Evolutionary conservation across 23 tunicate species (phyloP).

Genomic region (Ciona savignyi): DNA sequence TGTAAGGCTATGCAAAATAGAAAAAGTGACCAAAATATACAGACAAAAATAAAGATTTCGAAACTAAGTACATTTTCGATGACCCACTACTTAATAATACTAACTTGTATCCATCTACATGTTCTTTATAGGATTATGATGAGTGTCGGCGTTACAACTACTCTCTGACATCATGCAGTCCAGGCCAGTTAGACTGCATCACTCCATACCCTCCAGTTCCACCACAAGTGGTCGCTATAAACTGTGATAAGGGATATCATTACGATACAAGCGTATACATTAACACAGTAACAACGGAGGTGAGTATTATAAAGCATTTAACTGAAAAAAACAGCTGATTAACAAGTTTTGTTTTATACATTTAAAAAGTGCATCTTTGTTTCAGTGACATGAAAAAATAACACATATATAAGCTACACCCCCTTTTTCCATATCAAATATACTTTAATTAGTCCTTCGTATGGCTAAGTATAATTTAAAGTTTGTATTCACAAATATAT

Average conservation of each 20-base stretch:
- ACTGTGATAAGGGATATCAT: conserved; percentile 54
- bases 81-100: too few species aligned
- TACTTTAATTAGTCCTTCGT: too few species aligned
- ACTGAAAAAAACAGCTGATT: background rate
- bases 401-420: too few species aligned
- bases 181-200: conserved; percentile 33
- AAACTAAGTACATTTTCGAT: too few species aligned
- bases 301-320: conserved; percentile 13
- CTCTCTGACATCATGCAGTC: conserved; percentile 20
- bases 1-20: too few species aligned
- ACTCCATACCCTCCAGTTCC: conserved; percentile 29
- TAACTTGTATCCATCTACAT: background rate
- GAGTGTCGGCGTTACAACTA: conserved; percentile 41
- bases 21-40: too few species aligned
- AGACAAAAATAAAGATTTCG: too few species aligned
- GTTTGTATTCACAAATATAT: too few species aligned
- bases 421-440: too few species aligned
- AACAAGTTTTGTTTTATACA: background rate
- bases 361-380: too few species aligned
- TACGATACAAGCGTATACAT: conserved; percentile 58
- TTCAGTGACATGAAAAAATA: too few species aligned
- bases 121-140: conserved; percentile 31
- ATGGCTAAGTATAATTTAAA: too few species aligned
- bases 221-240: conserved; percentile 15
- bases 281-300: conserved; percentile 75